phyloP scores from a whole-genome alignment of 2,888 invertebrate species.

The Stenotaenia linearis region DNA sequence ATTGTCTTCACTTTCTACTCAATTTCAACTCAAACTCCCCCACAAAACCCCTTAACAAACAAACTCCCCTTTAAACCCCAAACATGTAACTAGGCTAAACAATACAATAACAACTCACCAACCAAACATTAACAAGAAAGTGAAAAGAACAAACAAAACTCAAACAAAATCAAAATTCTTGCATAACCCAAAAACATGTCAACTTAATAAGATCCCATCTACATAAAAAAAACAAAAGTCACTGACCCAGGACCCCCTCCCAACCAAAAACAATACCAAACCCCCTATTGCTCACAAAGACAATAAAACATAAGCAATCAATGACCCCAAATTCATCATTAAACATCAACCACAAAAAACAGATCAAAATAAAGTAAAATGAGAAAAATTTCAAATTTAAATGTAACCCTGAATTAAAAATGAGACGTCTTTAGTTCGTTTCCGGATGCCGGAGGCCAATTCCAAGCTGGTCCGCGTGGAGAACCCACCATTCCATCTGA shows the following conservation, averaged over 20 bases:
- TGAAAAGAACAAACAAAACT: neutral
- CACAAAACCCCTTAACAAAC: no score
- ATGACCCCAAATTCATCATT: neutral
- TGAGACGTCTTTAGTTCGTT: neutral
- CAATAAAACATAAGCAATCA: neutral
- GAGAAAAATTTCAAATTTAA: neutral
- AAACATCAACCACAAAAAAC: neutral
- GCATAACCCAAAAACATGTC: neutral
- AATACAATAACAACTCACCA: neutral
- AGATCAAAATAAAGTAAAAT: no score
- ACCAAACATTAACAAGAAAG: neutral
- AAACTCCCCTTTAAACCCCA: no score
- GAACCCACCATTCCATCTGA: neutral
- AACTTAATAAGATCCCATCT: neutral
- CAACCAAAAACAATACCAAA: neutral
- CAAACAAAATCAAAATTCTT: neutral
- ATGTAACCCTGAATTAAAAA: neutral
- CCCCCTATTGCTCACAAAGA: neutral
- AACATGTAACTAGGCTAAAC: neutral
- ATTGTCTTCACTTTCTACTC: no score
- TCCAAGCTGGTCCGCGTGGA: neutral
- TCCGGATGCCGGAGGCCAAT: neutral
- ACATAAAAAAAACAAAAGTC: neutral
- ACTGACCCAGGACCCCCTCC: neutral
- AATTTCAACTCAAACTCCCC: no score